A percentile compares a stretch with the other conserved stretches of the same genome.
Evolutionary conservation across 2,888 invertebrate species (phyloP).

Genomic region (Agriopis aurantiaria): DNA sequence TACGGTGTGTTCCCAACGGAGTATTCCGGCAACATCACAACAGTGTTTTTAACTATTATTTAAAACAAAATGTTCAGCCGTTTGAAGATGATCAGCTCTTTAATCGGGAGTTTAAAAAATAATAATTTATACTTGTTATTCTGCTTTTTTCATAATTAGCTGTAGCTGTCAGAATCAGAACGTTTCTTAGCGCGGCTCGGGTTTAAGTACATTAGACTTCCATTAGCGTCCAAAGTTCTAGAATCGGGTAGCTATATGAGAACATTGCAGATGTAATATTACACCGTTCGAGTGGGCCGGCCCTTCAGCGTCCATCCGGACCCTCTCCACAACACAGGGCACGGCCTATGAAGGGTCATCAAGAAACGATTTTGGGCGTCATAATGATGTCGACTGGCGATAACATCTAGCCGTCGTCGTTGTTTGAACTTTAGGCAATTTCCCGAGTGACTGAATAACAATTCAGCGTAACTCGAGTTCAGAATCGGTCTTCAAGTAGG

Average conservation of each 20-base stretch:
- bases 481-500: constrained; percentile 1
- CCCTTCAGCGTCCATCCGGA: constrained; percentile 20
- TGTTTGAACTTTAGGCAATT: constrained; percentile 25
- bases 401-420: constrained; percentile 22
- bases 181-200: too few relatives aligned
- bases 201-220: constrained; percentile 3
- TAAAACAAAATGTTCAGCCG: too few relatives aligned
- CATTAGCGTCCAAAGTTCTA: constrained; percentile 2
- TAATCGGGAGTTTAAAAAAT: too few relatives aligned
- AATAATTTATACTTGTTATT: too few relatives aligned
- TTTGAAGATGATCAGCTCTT: too few relatives aligned
- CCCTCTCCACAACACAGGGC: constrained; percentile 24
- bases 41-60: too few relatives aligned
- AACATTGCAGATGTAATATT: constrained; percentile 26
- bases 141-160: too few relatives aligned
- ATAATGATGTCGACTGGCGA: constrained; percentile 37
- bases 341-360: constrained; percentile 35
- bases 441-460: constrained; percentile 9
- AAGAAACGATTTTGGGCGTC: constrained; percentile 38
- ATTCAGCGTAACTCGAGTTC: constrained; percentile 4
- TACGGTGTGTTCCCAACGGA: too few relatives aligned
- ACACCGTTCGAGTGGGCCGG: constrained; percentile 12
- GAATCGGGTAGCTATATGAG: not conserved
- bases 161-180: too few relatives aligned
- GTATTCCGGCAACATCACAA: too few relatives aligned